Conservation (phyloP, 2,113 vertebrate genomes). For the Morone saxatilis region DNA sequence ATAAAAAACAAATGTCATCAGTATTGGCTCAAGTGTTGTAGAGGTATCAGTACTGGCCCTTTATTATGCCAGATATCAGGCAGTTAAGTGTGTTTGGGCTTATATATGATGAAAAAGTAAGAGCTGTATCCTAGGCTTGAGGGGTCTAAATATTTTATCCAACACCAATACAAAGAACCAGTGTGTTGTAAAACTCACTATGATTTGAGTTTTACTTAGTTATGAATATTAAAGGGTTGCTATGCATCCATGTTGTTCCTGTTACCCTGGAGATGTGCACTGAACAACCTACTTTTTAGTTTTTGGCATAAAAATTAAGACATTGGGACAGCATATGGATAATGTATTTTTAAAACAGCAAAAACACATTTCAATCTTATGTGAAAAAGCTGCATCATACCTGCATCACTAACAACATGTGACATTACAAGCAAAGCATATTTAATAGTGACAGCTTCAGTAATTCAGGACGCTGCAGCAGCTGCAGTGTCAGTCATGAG, state of each 20-base stretch:
- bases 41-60: no score
- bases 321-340: background rate
- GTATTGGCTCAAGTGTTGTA: no score
- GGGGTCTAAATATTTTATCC: no score
- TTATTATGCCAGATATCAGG: no score
- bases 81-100: no score
- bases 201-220: no score
- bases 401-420: background rate
- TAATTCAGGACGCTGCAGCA: conserved; percentile 4
- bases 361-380: background rate
- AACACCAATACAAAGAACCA: no score
- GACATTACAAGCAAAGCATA: conserved; percentile 5
- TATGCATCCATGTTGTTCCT: background rate
- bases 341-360: background rate
- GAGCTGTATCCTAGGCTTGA: no score
- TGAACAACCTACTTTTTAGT: background rate
- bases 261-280: background rate
- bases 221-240: no score
- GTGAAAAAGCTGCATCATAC: background rate
- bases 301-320: background rate
- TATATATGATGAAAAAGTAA: no score
- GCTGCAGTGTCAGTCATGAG: conserved; percentile 20
- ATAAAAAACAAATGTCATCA: no score
- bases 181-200: no score
- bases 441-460: background rate